Conservation (phyloP, 2,797 vertebrate species). For the Pipistrellus kuhlii region DNA sequence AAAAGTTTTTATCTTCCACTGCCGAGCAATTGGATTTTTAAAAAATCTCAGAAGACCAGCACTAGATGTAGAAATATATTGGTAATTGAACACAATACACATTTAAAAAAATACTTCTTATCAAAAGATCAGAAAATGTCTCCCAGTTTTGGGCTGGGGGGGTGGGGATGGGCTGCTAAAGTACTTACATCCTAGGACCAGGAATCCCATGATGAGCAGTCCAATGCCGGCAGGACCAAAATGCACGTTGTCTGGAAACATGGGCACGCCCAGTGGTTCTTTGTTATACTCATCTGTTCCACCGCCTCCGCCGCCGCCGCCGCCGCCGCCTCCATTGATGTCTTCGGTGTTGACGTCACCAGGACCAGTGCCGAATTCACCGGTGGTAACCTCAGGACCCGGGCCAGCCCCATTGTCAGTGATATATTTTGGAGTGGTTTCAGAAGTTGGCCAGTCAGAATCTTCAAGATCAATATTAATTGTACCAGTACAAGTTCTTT, state of each 20-base stretch:
- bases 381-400: rapidly evolving
- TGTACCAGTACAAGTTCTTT: conserved; percentile 93
- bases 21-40: neutral
- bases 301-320: no score
- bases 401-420: rapidly evolving
- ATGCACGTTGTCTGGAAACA: conserved; percentile 72
- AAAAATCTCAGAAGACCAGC: neutral
- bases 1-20: neutral
- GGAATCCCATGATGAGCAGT: conserved; percentile 89
- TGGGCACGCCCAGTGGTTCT: neutral
- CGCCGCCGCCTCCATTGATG: rapidly evolving
- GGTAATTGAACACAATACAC: neutral
- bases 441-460: rapidly evolving
- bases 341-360: rapidly evolving
- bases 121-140: neutral
- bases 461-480: conserved; percentile 77
- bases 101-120: neutral
- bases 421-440: neutral
- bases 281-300: neutral
- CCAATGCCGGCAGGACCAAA: conserved; percentile 88
- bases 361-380: rapidly evolving
- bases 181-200: conserved; percentile 89
- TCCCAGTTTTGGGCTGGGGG: neutral
- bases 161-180: neutral
- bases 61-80: neutral